A percentile compares a stretch with the other conserved stretches of the same genome.
These are phyloP conservation scores for Aquatica leii DNA, from an alignment of 2,888 invertebrate genomes.

Conservation along the genomic window DNA sequence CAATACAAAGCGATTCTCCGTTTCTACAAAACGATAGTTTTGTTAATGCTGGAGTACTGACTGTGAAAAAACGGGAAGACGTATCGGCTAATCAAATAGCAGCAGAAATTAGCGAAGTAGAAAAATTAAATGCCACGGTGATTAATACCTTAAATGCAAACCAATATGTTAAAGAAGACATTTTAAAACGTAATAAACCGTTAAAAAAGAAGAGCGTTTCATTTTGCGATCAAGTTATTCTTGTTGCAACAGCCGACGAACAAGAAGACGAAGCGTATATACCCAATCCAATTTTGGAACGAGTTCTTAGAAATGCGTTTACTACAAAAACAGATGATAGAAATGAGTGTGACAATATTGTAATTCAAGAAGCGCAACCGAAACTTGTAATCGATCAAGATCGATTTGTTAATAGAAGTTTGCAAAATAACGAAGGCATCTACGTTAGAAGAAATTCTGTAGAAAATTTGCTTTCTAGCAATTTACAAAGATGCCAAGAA, in stretches of 20 bases:
- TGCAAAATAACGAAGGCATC: slow-evolving; percentile 18
- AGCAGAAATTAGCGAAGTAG: slow-evolving; percentile 66
- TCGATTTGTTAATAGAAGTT: too few species aligned
- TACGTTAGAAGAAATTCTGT: slow-evolving; percentile 52
- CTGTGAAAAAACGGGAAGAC: slow-evolving; percentile 50
- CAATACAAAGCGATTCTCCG: slow-evolving; percentile 21
- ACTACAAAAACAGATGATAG: slow-evolving; percentile 71
- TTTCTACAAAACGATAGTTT: slow-evolving; percentile 38
- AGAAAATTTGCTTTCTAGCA: slow-evolving; percentile 41
- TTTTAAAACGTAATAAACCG: slow-evolving; percentile 62
- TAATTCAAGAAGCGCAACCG: not conserved
- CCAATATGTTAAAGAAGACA: slow-evolving; percentile 60
- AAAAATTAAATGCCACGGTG: slow-evolving; percentile 65
- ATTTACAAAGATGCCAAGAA: not conserved
- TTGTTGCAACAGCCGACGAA: slow-evolving; percentile 92
- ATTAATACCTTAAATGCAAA: slow-evolving; percentile 61
- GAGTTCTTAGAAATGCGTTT: slow-evolving; percentile 84
- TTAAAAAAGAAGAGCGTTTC: slow-evolving; percentile 93
- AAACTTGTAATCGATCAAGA: too few species aligned
- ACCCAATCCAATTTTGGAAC: slow-evolving; percentile 88
- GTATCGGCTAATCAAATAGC: slow-evolving; percentile 64
- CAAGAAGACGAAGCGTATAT: slow-evolving; percentile 91
- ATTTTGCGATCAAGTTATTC: slow-evolving; percentile 92
- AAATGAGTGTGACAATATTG: not conserved
- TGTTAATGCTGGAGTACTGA: slow-evolving; percentile 45